Base-by-base conservation (phyloP, 2,113 vertebrate species). In the Oncorhynchus keta region DNA sequence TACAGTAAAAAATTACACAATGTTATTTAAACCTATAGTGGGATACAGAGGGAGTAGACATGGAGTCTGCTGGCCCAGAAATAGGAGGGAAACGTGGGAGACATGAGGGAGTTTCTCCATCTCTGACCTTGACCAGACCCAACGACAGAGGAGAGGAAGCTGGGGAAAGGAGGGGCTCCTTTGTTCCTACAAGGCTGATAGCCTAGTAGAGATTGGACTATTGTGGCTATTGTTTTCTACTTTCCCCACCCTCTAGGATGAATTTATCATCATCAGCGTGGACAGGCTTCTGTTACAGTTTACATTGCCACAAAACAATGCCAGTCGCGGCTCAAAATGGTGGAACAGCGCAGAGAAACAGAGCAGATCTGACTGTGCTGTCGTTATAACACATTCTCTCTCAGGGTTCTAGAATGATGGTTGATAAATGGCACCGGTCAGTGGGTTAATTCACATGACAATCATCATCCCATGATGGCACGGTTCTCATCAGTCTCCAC, bases 51-150 rank as follows among this genome's bases (percentile, higher is more conserved):
- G 28, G 55, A 79, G 49, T 76, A 72, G 70, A 70, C 26, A 3
- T 14, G 71, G 26, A 73, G 24, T 39, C 76, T 85, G 79, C 30
- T 74, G 18, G 35, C 79, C 81, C 75, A 86, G 86, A 84, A 90
- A 89, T 78, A 84, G 68, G 68, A 79, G 64, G 51, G 77, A 67
- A 68, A 77, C 76, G 79, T 88, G 87, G 85, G 86, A 86, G 77
- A 77, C 48, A 28, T 74, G 73, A 75, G 3, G 72, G 35, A 73
- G 68, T 78, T 67, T 59, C 14, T 8, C 69, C 45, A 39, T 30
- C 67, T 16, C 61, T 89, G 88, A 89, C 84, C 85, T 73, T 66
- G 78, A 77, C 32, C 62, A 78, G 76, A 84, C 68, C 9, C 22
- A 6, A 64, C 57, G 13, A n/a, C 79, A 73, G 76, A 78, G 51